Base-by-base conservation (phyloP, 2,797 vertebrate genomes). In the Hafferia zeledoni region DNA sequence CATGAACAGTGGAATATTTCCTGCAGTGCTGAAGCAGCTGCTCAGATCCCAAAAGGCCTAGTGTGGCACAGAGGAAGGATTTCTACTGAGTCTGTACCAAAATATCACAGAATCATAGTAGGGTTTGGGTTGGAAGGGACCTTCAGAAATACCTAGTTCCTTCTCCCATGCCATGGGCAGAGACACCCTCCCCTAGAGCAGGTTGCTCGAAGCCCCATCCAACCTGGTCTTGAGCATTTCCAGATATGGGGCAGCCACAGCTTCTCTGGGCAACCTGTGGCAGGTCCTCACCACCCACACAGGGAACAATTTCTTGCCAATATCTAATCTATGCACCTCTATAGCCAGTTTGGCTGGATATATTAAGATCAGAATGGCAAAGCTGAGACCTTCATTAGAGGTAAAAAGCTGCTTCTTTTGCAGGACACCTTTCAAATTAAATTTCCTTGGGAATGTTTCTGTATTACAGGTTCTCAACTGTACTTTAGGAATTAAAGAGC, bases 251-350 rank as follows among this genome's bases (percentile, higher is more conserved):
- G 28, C 57, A 77, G n/a, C 50, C n/a, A 39, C 57, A 70, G 30
- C 44, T 23, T 31, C 52, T 41, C 57, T 27, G n/a, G 8, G 5
- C 1, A 16, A 23, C 20, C 17, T 41, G 10, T 39, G 25, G 19
- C 24, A 0, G 3, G 22, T 11, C 27, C 28, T 43, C 43, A n/a
- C 0, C 8, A 11, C 5, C 24, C 28, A 33, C 50, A 46, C 3
- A 9, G 8, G 11, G n/a, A 57, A 57, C 17, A 77, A 46, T 46
- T 77, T 39, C 28, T 50, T 30, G 44, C 50, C 37, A 10, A 3
- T 57, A 27, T 31, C 28, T 64, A 12, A 52, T 33, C 52, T 13
- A 1, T 16, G 20, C 3, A 9, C 10, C 25, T 37, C 56, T 37
- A 14, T 2, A 67, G 44, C 33, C 47, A 55, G 44, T 47, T 69